Percentiles rank a stretch among this genome's conserved stretches.
phyloP scores from a whole-genome alignment of 2,888 invertebrate genomes.

The Drosophila macrospina region DNA sequence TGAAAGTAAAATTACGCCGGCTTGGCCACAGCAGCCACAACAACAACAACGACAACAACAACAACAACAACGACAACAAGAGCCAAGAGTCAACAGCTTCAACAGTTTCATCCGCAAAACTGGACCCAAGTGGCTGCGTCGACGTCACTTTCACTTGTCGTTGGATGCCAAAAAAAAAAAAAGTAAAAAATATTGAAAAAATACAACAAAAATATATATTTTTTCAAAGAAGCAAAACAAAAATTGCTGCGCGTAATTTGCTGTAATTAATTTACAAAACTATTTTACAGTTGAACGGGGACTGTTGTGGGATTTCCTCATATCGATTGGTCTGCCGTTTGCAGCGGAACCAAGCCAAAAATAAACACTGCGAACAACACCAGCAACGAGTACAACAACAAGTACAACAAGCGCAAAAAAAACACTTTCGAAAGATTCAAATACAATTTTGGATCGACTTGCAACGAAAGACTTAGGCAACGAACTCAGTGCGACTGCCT shows the following conservation, averaged over 20 bases:
- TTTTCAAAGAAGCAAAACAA: constrained; percentile 12
- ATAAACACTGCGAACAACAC: neutral
- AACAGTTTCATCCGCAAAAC: constrained; percentile 40
- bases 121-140: constrained; percentile 30
- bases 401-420: constrained; percentile 24
- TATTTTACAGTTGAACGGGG: constrained; percentile 31
- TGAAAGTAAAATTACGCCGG: constrained; percentile 48
- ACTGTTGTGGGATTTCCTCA: constrained; percentile 50
- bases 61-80: constrained; percentile 20
- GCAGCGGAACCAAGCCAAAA: constrained; percentile 45
- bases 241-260: constrained; percentile 46
- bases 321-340: constrained; percentile 50
- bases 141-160: constrained; percentile 54
- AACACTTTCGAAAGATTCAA: constrained; percentile 47
- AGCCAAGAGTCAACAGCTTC: constrained; percentile 19
- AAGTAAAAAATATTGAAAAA: neutral
- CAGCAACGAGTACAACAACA: constrained; percentile 2
- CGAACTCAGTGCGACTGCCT: constrained; percentile 36
- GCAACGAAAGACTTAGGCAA: constrained; percentile 50
- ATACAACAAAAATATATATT: constrained; percentile 6
- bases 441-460: constrained; percentile 27
- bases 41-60: constrained; percentile 19
- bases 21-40: constrained; percentile 18
- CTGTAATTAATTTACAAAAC: constrained; percentile 49
- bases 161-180: constrained; percentile 23